A percentile compares a stretch with the other conserved stretches of the same genome.
phyloP scores from a whole-genome alignment of 2,888 invertebrate genomes.

The Plagiodera versicolora region DNA sequence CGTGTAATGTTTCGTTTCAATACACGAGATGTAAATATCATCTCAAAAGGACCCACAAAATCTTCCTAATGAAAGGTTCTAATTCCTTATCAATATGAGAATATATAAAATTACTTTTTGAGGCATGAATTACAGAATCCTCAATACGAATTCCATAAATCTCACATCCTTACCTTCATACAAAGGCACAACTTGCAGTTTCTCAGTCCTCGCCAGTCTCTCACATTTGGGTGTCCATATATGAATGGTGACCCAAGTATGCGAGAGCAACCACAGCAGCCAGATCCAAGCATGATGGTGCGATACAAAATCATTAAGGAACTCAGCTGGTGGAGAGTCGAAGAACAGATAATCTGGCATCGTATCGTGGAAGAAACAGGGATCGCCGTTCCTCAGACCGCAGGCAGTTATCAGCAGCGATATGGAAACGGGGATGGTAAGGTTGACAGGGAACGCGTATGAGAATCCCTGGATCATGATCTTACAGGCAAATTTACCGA shows the following conservation, averaged over 20 bases:
- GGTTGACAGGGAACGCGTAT: slow-evolving; percentile 93
- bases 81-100: too few species aligned
- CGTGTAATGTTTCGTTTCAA: too few species aligned
- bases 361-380: slow-evolving; percentile 84
- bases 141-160: too few species aligned
- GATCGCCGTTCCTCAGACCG: slow-evolving; percentile 82
- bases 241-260: slow-evolving; percentile 95
- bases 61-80: too few species aligned
- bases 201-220: slow-evolving; percentile 94
- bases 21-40: too few species aligned
- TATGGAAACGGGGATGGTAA: slow-evolving; percentile 88
- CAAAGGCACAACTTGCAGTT: slow-evolving; percentile 92
- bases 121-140: too few species aligned
- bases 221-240: slow-evolving; percentile 99
- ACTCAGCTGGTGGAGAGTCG: slow-evolving; percentile 81
- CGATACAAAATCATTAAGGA: slow-evolving; percentile 80
- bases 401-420: slow-evolving; percentile 86
- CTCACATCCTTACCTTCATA: slow-evolving; percentile 62
- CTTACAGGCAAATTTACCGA: slow-evolving; percentile 95
- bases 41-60: too few species aligned
- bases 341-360: slow-evolving; percentile 91
- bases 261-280: slow-evolving; percentile 90
- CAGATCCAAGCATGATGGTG: slow-evolving; percentile 92
- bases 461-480: slow-evolving; percentile 97
- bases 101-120: too few species aligned